A percentile compares a stretch with the other conserved stretches of the same genome.
Conservation (phyloP, 2,888 invertebrate species). For the Maniola hyperantus region DNA sequence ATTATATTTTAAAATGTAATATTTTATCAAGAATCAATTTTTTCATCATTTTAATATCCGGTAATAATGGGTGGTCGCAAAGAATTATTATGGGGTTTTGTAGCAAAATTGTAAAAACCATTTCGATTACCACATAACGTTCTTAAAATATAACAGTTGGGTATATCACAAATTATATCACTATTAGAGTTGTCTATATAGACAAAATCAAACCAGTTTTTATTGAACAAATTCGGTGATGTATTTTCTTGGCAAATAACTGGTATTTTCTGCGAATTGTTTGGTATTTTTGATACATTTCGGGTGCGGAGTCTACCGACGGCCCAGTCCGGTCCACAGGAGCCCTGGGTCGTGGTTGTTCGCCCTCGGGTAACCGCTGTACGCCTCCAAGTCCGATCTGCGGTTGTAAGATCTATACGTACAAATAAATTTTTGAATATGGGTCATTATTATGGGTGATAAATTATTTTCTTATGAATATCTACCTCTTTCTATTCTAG, state of each 20-base stretch:
- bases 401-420: slow-evolving; percentile 80
- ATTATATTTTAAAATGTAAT: too few species aligned
- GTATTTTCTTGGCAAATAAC: neutral
- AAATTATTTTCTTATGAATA: too few species aligned
- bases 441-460: neutral
- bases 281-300: neutral
- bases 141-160: neutral
- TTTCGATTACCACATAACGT: neutral
- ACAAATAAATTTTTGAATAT: slow-evolving; percentile 61
- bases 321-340: slow-evolving; percentile 85
- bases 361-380: slow-evolving; percentile 82
- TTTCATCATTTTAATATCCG: slow-evolving; percentile 14
- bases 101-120: slow-evolving; percentile 1
- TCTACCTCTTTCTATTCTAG: too few species aligned
- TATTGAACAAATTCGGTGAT: neutral
- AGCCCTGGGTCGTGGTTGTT: slow-evolving; percentile 85
- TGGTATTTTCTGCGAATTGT: neutral
- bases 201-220: neutral
- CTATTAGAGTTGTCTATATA: neutral
- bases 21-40: neutral
- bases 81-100: slow-evolving; percentile 1
- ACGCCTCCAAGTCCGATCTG: slow-evolving; percentile 83
- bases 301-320: slow-evolving; percentile 52
- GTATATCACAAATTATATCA: neutral
- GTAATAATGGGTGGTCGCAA: slow-evolving; percentile 25